These are phyloP conservation scores for Diaphora mendica DNA, from an alignment of 2,888 invertebrate species.

Conservation along the genomic window DNA sequence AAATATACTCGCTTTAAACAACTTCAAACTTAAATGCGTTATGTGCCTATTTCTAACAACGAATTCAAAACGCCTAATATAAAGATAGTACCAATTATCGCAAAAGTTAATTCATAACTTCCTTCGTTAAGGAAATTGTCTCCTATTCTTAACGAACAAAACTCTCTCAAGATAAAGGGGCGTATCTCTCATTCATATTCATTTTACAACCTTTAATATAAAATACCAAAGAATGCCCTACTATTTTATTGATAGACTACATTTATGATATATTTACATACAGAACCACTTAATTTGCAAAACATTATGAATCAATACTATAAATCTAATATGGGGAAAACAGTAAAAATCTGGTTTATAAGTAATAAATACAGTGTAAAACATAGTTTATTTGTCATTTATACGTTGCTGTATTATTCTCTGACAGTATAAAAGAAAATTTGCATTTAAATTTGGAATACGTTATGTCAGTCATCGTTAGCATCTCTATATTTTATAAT, in stretches of 20 bases:
- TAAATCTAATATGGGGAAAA: neutral
- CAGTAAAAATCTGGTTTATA: constrained; percentile 10
- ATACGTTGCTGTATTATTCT: constrained; percentile 35
- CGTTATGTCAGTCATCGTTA: constrained; percentile 40
- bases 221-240: neutral
- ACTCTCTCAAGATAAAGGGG: neutral
- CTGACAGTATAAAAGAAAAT: constrained; percentile 32
- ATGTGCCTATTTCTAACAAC: neutral
- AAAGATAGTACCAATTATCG: neutral
- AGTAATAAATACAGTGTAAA: constrained; percentile 30
- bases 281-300: constrained; percentile 8
- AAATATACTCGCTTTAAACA: neutral
- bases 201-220: neutral
- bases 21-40: neutral
- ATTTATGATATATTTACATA: neutral
- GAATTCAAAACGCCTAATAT: neutral
- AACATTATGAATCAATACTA: constrained; percentile 4
- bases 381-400: constrained; percentile 42
- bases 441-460: constrained; percentile 44
- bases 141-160: neutral
- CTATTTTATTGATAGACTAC: neutral
- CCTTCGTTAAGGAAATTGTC: neutral
- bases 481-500: constrained; percentile 30
- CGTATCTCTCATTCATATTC: neutral
- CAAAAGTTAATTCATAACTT: neutral